Evolutionary conservation across 2,113 vertebrate species (phyloP).

Genomic region (Pimephales promelas): DNA sequence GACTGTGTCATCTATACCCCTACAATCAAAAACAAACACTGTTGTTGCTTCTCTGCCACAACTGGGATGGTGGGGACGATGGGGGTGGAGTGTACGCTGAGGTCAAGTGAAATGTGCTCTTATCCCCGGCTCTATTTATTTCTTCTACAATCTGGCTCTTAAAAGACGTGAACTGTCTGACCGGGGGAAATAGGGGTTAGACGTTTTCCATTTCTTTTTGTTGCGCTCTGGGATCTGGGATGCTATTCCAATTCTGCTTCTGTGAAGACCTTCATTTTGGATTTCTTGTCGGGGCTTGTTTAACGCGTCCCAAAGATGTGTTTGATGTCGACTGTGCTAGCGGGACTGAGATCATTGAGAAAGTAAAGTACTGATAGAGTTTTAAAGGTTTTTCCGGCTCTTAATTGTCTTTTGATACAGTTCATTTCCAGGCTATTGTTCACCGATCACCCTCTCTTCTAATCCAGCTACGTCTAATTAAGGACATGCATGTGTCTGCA

Average conservation of each 20-base stretch:
- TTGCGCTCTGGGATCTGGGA: background rate
- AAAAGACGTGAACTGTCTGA: slow-evolving; percentile 35
- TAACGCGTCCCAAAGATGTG: background rate
- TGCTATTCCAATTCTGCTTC: background rate
- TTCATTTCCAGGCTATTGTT: slow-evolving; percentile 22
- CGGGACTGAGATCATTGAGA: background rate
- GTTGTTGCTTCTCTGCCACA: slow-evolving; percentile 57
- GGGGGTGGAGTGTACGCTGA: background rate
- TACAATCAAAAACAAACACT: slow-evolving; percentile 79
- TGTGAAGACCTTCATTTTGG: background rate
- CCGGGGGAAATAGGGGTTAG: slow-evolving; percentile 7
- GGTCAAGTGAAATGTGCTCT: slow-evolving; percentile 47
- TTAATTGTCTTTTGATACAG: slow-evolving; percentile 12
- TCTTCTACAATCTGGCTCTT: slow-evolving; percentile 34
- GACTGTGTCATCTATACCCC: slow-evolving; percentile 78
- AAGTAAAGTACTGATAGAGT: background rate
- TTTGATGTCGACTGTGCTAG: slow-evolving; percentile 33
- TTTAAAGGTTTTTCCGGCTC: background rate
- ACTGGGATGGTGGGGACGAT: background rate
- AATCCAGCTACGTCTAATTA: background rate
- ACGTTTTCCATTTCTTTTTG: background rate
- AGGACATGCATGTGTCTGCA: slow-evolving; percentile 1
- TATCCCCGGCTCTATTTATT: slow-evolving; percentile 37
- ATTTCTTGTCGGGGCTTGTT: slow-evolving; percentile 13
- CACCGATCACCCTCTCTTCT: background rate